A percentile compares a stretch with the other conserved stretches of the same genome.
These are phyloP conservation scores for Eleginops maclovinus DNA, from an alignment of 2,113 vertebrate species.

Conservation along the genomic window DNA sequence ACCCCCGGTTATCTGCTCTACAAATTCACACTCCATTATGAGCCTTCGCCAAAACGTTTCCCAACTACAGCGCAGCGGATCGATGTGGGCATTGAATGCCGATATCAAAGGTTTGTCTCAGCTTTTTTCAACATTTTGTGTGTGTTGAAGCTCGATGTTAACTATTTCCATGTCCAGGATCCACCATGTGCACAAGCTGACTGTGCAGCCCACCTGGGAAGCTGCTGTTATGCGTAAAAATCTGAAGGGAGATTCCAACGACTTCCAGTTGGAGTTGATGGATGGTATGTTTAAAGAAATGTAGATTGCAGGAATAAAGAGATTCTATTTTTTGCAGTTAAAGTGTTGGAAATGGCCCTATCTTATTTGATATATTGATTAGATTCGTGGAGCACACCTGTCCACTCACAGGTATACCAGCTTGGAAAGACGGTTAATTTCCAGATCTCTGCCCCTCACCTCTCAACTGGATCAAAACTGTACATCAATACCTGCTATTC, in stretches of 20 bases:
- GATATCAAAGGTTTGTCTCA: constrained; percentile 70
- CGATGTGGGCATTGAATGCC: constrained; percentile 74
- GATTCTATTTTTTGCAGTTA: background rate
- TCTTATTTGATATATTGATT: background rate
- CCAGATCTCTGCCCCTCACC: constrained; percentile 68
- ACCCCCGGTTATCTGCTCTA: constrained; percentile 64
- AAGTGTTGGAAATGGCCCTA: background rate
- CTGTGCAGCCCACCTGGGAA: constrained; percentile 75
- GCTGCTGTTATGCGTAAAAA: constrained; percentile 59
- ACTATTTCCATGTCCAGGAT: constrained; percentile 55
- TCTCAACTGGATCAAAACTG: constrained; percentile 60
- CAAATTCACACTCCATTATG: constrained; percentile 73
- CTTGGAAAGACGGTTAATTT: constrained; percentile 75
- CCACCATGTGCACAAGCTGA: constrained; percentile 73
- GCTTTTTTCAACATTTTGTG: background rate
- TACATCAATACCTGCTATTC: constrained; percentile 78
- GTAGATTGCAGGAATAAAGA: background rate
- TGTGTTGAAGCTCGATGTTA: background rate
- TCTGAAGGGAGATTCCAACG: constrained; percentile 50
- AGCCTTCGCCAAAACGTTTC: constrained; percentile 47
- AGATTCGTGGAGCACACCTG: constrained; percentile 74
- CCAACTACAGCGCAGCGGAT: constrained; percentile 36
- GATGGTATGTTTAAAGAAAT: constrained; percentile 66
- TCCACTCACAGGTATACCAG: constrained; percentile 53
- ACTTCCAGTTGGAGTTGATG: constrained; percentile 79